Evolutionary conservation across 2,888 invertebrate species (phyloP).

Genomic region (Branchipolynoe longqiensis): DNA sequence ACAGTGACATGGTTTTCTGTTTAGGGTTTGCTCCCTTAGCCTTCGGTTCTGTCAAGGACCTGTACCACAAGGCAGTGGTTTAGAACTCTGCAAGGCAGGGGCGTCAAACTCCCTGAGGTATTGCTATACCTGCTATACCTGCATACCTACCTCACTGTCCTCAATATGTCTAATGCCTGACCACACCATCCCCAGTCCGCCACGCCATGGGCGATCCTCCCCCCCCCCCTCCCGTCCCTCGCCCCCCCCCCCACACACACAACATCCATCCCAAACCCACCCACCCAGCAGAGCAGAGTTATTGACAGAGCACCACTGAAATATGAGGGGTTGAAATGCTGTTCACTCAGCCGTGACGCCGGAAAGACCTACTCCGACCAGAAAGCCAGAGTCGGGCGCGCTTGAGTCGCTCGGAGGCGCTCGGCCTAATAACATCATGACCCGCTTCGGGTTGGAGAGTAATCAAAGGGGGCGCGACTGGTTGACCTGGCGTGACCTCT

Average conservation of each 20-base stretch:
- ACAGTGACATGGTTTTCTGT: too few relatives aligned
- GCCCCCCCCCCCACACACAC: not conserved
- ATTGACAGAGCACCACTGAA: conserved; percentile 19
- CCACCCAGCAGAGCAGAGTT: not conserved
- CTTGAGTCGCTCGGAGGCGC: not conserved
- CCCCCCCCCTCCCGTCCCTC: not conserved
- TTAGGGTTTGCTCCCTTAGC: too few relatives aligned
- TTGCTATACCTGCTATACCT: not conserved
- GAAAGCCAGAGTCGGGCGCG: not conserved
- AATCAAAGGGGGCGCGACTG: conserved; percentile 4
- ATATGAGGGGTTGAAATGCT: conserved; percentile 41
- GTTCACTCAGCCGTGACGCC: not conserved
- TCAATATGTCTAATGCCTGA: conserved; percentile 11
- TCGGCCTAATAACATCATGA: conserved; percentile 25
- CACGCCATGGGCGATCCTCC: not conserved
- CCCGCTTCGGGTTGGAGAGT: not conserved
- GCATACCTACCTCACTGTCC: not conserved
- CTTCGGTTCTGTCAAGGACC: too few relatives aligned
- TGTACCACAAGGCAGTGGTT: too few relatives aligned
- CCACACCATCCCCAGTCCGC: too few relatives aligned
- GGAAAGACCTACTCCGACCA: not conserved
- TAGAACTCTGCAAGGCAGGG: too few relatives aligned
- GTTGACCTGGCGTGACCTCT: conserved; percentile 12
- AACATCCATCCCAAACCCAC: not conserved
- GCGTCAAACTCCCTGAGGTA: too few relatives aligned